Evolutionary conservation across 2,797 vertebrate species (phyloP), one percentile per base, ranked within the genome.

Genomic region (Gouania willdenowi): DNA sequence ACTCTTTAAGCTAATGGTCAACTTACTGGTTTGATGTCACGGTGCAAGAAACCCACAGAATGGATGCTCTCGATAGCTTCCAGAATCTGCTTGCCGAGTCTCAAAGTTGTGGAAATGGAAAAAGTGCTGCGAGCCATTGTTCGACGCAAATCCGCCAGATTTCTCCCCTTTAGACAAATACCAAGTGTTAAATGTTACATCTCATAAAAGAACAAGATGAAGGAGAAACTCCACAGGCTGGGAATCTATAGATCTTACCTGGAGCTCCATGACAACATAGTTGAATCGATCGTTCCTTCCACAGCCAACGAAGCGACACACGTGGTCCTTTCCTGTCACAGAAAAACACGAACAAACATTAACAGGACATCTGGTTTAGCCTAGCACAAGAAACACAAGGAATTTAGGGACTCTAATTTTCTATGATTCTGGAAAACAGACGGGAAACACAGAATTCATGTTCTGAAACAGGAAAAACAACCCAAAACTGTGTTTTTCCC

Each of bases 261-360:
- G 97, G 39, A 99, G 90, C 45, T 98, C 94, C 97, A 99, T 99
- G 71, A 98, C 97, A 62, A 99, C 96, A 13, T 98, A 98, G 84
- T 98, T 99, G 86, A 98, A 98, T 47, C 94, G 91, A 69, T 99
- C 97, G 22, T 98, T 99, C 44, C 94, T 90, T 61, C 97, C 97
- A 82, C 94, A 98, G 55, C 97, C 95, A 65, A 98, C 93, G 68
- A 99, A 99, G 65, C 92, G 93, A 69, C 97, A 99, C 47, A 99
- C 89, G n/a, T 99, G 96, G 82, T 98, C 95, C 88, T 98, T 98
- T 58, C 97, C 97, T 99, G 75, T 41, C 2, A 35, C n/a, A n/a
- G n/a, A n/a, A n/a, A n/a, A n/a, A n/a, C n/a, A n/a, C n/a, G n/a
- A n/a, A n/a, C n/a, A n/a, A n/a, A n/a, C n/a, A n/a, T n/a, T n/a